Conservation (phyloP, 2,888 invertebrate species). For the Leptura quadrifasciata region DNA sequence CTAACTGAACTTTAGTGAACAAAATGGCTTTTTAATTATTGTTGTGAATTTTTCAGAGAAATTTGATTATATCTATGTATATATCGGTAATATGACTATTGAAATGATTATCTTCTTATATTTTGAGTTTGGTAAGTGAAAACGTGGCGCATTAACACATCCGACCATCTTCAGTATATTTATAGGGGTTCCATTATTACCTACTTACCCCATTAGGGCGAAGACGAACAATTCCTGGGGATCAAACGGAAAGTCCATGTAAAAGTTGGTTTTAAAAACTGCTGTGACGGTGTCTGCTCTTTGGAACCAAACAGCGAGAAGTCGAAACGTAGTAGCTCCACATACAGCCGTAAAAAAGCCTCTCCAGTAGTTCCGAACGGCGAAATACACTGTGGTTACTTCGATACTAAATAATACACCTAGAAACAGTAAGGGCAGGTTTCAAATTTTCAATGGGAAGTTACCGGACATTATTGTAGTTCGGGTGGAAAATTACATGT, state of each 20-base stretch:
- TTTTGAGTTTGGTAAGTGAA: too few species aligned
- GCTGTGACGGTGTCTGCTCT: constrained; percentile 96
- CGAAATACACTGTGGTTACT: constrained; percentile 99
- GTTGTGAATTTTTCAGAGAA: too few species aligned
- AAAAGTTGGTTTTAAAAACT: constrained; percentile 92
- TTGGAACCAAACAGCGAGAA: constrained; percentile 96
- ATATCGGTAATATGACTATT: too few species aligned
- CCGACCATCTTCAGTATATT: too few species aligned
- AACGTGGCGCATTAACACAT: too few species aligned
- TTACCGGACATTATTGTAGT: constrained; percentile 85
- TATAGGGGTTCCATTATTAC: too few species aligned
- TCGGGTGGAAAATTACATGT: too few species aligned
- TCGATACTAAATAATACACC: constrained; percentile 99
- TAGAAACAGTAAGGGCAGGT: constrained; percentile 69
- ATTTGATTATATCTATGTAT: too few species aligned
- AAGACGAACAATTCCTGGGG: constrained; percentile 97
- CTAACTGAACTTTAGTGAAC: too few species aligned
- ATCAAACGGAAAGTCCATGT: constrained; percentile 97
- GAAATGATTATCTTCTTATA: too few species aligned
- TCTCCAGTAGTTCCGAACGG: constrained; percentile 98
- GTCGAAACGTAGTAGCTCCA: constrained; percentile 95
- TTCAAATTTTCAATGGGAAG: constrained; percentile 86
- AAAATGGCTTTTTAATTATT: too few species aligned
- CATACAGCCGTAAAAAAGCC: constrained; percentile 99
- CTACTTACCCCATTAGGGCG: constrained; percentile 90